These are phyloP conservation scores for Characodon lateralis DNA, from an alignment of 2,797 vertebrate genomes.

Conservation along the genomic window DNA sequence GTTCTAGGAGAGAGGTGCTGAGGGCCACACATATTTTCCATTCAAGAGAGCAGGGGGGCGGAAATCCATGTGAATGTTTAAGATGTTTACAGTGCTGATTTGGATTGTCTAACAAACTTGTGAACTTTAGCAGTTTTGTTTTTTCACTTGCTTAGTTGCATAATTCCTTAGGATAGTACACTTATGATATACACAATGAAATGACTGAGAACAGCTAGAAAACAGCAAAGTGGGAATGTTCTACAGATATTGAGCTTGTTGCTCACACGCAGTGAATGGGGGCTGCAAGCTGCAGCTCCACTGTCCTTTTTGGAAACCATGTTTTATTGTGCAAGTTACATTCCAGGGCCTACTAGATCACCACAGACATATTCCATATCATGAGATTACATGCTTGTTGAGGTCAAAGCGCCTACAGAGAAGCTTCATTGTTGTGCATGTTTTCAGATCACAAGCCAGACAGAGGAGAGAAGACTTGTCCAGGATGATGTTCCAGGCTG, in stretches of 20 bases:
- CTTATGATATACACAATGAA: not conserved
- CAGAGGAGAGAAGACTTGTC: slow-evolving; percentile 32
- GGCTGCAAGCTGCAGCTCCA: slow-evolving; percentile 17
- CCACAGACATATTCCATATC: slow-evolving; percentile 69
- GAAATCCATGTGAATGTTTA: slow-evolving; percentile 50
- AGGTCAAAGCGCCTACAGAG: slow-evolving; percentile 61
- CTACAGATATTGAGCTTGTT: slow-evolving; percentile 25
- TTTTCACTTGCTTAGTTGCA: slow-evolving; percentile 1
- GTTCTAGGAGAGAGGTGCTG: slow-evolving; percentile 69
- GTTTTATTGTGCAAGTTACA: slow-evolving; percentile 59
- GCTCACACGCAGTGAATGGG: slow-evolving; percentile 2
- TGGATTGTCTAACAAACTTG: slow-evolving; percentile 41
- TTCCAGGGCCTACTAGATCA: slow-evolving; percentile 66
- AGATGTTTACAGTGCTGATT: slow-evolving; percentile 68
- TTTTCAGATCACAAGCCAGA: slow-evolving; percentile 68
- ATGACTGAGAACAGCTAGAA: not conserved
- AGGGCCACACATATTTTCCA: slow-evolving; percentile 80
- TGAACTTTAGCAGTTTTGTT: slow-evolving; percentile 18
- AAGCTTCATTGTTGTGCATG: slow-evolving; percentile 64
- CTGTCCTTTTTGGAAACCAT: slow-evolving; percentile 42
- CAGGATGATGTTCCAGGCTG: slow-evolving; percentile 50
- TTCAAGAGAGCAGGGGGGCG: slow-evolving; percentile 44
- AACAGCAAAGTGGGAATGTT: slow-evolving; percentile 13
- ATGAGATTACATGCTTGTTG: slow-evolving; percentile 70
- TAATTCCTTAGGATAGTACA: not conserved